These are phyloP conservation scores for Chrosomus eos DNA, from an alignment of 2,797 vertebrate species.

Conservation along the genomic window DNA sequence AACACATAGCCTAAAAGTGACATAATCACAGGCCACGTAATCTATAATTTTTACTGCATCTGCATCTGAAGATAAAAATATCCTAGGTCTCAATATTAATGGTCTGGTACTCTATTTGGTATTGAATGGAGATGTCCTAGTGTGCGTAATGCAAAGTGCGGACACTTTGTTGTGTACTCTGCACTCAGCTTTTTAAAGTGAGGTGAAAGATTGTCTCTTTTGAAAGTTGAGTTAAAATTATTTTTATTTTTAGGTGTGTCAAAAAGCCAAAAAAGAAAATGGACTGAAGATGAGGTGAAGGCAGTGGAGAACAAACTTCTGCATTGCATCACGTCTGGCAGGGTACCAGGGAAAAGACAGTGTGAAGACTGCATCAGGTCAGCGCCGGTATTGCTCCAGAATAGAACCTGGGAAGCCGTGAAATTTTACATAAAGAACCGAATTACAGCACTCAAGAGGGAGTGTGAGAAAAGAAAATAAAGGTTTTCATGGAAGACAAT, in stretches of 20 bases:
- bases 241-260: not conserved
- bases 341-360: constrained; percentile 20
- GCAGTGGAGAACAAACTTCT: not conserved
- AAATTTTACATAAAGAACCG: constrained; percentile 13
- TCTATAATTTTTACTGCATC: no score
- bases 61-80: no score
- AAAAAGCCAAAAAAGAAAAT: not conserved
- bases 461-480: constrained; percentile 2
- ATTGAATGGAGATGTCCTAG: not conserved
- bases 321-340: constrained; percentile 22
- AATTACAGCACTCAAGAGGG: not conserved
- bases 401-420: constrained; percentile 22
- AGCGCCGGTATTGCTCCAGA: not conserved
- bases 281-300: constrained; percentile 16
- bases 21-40: no score
- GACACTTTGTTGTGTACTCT: not conserved
- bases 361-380: constrained; percentile 36
- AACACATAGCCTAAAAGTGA: no score
- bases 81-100: not conserved
- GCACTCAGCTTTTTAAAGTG: no score
- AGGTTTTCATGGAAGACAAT: no score
- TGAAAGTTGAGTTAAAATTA: constrained; percentile 1
- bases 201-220: not conserved
- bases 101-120: constrained; percentile 13
- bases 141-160: not conserved